Evolutionary conservation across 2,113 vertebrate genomes (phyloP), one percentile per base, ranked within the genome.

Genomic region (Cepphus grylle): DNA sequence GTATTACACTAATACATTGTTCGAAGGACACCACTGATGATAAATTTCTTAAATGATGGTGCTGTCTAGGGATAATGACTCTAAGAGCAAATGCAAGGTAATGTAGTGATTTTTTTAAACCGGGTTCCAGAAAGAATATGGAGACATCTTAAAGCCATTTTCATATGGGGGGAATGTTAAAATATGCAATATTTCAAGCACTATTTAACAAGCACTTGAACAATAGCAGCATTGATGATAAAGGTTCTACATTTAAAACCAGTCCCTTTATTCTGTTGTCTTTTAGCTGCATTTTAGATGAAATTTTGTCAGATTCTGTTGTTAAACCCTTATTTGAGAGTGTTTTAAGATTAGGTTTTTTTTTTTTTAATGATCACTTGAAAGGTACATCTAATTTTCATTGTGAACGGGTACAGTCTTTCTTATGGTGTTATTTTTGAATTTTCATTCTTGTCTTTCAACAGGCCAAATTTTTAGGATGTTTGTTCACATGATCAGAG

Each of bases 21-120:
- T 97, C 62, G 90, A 98, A 98, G 98, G 98, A 98, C 97, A 97
- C 97, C 63, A 36, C 85, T 86, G 96, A 98, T 98, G 98, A 98
- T 98, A 97, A 97, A 98, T 98, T 97, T 98, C 97, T 98, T 98
- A 98, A 98, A 98, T 98, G 97, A 98, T 97, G 94, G 97, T 97
- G 97, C 97, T 98, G 97, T 98, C 98, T 94, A 34, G 96, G 97
- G 97, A 98, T 98, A 98, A 98, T 97, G 97, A 98, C 97, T 97
- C 78, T 97, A 96, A 98, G 97, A 98, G 97, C 98, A 98, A 97
- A 98, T 97, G 97, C 96, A 97, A 98, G 96, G 97, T 97, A 97
- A 98, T 97, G 89, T 79, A 86, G 86, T 94, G 96, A 93, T 95
- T 97, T 85, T 95, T 88, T 97, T 95, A 34, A 94, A 74, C 65